Evolutionary conservation across 2,797 vertebrate species (phyloP), one percentile per base, ranked within the genome.

Genomic region (Geranospiza caerulescens): DNA sequence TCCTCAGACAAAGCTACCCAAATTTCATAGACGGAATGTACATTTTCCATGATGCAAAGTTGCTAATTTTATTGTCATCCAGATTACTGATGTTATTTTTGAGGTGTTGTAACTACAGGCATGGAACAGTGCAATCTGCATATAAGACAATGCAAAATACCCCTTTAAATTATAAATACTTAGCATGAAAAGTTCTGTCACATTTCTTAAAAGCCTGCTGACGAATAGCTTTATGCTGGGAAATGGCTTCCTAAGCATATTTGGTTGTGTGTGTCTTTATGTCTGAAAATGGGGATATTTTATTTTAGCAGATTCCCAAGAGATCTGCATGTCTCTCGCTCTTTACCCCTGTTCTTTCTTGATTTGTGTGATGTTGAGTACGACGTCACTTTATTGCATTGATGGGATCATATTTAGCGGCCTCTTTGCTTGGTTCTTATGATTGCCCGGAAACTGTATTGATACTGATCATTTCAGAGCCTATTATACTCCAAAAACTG

Each of bases 151-250:
- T 76, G 93, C 94, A 97, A 98, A 97, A 98, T 93, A 94, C 89
- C 78, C 95, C 94, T 96, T 97, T 98, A 96, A 97, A 95, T 94
- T 97, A 97, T 97, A 98, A 98, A 98, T 98, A 96, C 58, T 94
- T 80, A 89, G 93, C 93, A 85, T 82, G 95, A 97, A 96, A 97
- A 94, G 84, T 97, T 97, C 93, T 90, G 87, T 89, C 92, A 79
- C 82, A 55, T 89, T 98, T 97, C 95, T 98, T 97, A 96, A 97
- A 96, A 97, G 93, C 75, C 90, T 95, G 90, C 95, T 98, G 96
- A 94, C 71, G n/a, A 97, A 70, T 48, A 79, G 88, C 81, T 96
- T 94, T 96, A 44, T 95, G 90, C 96, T 89, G 95, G 96, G 95
- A 98, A 98, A 98, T 97, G 96, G 97, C 97, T 97, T 98, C 94